These are phyloP conservation scores for Macrosiphum euphorbiae DNA, from an alignment of 2,888 invertebrate genomes.

Conservation along the genomic window DNA sequence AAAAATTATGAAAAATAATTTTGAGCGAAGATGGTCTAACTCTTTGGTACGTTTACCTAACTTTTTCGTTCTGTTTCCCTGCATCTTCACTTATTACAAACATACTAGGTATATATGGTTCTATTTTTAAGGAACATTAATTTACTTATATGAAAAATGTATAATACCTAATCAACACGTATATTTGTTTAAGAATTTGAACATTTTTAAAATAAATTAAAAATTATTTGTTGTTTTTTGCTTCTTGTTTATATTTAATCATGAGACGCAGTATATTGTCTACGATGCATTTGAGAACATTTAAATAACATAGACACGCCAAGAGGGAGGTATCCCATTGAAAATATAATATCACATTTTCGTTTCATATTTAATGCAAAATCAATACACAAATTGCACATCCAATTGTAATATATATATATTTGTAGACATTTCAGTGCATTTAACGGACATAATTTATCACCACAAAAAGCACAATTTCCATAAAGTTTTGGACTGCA, in stretches of 20 bases:
- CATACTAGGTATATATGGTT: too few relatives aligned
- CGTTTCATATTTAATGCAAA: not conserved
- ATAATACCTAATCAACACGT: not conserved
- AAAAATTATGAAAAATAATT: too few relatives aligned
- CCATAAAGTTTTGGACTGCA: not conserved
- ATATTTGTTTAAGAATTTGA: not conserved
- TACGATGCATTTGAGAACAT: not conserved
- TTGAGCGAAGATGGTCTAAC: too few relatives aligned
- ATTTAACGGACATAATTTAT: not conserved
- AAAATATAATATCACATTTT: not conserved
- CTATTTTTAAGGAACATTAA: not conserved
- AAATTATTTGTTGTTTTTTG: not conserved
- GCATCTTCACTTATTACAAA: not conserved
- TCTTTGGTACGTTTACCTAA: too few relatives aligned
- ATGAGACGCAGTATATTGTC: not conserved
- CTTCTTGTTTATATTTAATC: not conserved
- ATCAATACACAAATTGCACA: slow-evolving; percentile 1
- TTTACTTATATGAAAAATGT: not conserved
- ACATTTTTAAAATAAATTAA: not conserved
- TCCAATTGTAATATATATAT: not conserved
- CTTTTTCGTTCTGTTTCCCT: too few relatives aligned
- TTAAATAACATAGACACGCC: not conserved
- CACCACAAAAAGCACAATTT: not conserved
- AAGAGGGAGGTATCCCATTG: not conserved
- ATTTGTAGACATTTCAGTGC: not conserved